Conservation (phyloP, 37 sponge, comb jelly and placozoan genomes). For the Spongilla lacustris region DNA sequence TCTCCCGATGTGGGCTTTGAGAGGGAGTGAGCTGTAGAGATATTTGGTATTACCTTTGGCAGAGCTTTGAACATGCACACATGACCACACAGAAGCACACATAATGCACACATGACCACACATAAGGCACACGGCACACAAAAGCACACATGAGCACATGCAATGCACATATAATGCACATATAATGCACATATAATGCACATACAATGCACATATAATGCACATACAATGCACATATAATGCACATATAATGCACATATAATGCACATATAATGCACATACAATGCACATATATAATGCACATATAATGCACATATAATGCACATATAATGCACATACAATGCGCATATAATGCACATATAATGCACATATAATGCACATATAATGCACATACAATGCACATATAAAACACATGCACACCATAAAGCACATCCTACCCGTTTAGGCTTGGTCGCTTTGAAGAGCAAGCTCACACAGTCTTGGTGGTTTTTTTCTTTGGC, state of each 20-base stretch:
- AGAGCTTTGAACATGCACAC: background rate
- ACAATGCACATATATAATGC: too few species aligned
- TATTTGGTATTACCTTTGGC: background rate
- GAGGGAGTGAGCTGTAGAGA: background rate
- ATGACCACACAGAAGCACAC: constrained; percentile 4
- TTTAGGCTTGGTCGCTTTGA: constrained; percentile 29
- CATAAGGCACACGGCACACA: constrained; percentile 7
- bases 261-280: too few species aligned
- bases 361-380: too few species aligned
- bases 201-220: too few species aligned
- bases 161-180: too few species aligned
- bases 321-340: too few species aligned
- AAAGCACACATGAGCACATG: too few species aligned
- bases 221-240: constrained; percentile 4
- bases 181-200: too few species aligned
- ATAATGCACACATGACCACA: background rate
- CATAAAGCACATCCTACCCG: background rate
- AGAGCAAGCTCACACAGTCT: constrained; percentile 65
- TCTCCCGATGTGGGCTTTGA: background rate
- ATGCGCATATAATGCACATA: too few species aligned
- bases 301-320: too few species aligned
- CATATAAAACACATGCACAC: background rate
- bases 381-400: constrained; percentile 13
- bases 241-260: too few species aligned
- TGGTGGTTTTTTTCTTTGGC: constrained; percentile 73